Conservation (phyloP, 2,888 invertebrate genomes). For the Drosophila silvestris region DNA sequence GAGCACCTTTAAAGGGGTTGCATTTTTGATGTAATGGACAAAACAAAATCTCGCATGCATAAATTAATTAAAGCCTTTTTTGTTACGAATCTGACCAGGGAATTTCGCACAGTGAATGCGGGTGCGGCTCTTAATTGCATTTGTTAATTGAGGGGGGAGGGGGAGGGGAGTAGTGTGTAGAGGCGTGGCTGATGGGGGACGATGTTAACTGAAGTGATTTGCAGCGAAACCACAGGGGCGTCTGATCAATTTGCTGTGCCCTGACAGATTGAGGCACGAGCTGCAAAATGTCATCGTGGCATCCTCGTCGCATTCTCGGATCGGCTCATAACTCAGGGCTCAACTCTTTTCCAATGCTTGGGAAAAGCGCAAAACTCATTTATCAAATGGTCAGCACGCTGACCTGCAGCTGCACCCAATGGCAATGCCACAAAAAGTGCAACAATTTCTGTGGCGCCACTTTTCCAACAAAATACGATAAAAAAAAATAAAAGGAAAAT, state of each 20-base stretch:
- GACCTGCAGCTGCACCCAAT: slow-evolving; percentile 55
- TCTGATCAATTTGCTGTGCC: slow-evolving; percentile 63
- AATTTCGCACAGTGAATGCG: slow-evolving; percentile 29
- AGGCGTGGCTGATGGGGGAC: neutral
- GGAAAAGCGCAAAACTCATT: slow-evolving; percentile 75
- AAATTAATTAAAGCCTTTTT: slow-evolving; percentile 57
- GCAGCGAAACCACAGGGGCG: slow-evolving; percentile 38
- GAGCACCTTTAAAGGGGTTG: neutral
- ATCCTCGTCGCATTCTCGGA: slow-evolving; percentile 33
- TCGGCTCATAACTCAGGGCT: slow-evolving; percentile 62
- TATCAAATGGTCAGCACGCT: slow-evolving; percentile 69
- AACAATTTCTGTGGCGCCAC: slow-evolving; percentile 64
- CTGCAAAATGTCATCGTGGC: slow-evolving; percentile 48
- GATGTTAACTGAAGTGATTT: slow-evolving; percentile 41
- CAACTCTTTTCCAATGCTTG: slow-evolving; percentile 38
- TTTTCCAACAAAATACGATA: slow-evolving; percentile 14
- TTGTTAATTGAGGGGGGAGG: neutral
- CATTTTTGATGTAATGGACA: neutral
- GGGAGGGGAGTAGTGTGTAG: neutral
- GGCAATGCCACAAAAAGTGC: slow-evolving; percentile 61
- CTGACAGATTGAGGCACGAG: slow-evolving; percentile 66
- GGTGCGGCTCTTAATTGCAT: slow-evolving; percentile 38
- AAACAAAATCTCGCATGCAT: slow-evolving; percentile 44
- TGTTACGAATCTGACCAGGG: slow-evolving; percentile 36
- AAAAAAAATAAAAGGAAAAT: slow-evolving; percentile 10